These are phyloP conservation scores for Cladopsammia gracilis DNA, from an alignment of 64 coral and sea anemone species.

Conservation along the genomic window DNA sequence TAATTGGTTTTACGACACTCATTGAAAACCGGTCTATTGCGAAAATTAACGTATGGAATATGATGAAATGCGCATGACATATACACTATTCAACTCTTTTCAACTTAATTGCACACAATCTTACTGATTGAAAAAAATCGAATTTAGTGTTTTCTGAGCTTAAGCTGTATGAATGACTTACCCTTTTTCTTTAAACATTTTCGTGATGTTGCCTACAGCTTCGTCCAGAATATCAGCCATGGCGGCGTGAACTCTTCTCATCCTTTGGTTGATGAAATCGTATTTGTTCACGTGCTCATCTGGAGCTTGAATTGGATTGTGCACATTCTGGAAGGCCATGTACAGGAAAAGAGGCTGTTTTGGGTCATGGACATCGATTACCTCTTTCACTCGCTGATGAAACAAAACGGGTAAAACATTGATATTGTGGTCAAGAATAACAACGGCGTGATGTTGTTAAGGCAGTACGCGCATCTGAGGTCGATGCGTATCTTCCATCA, in stretches of 20 bases:
- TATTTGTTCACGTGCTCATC: constrained; percentile 38
- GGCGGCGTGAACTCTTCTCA: neutral
- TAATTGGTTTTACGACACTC: no score
- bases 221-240: constrained; percentile 49
- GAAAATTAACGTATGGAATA: no score
- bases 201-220: constrained; percentile 53
- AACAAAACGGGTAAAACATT: neutral
- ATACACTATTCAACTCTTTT: no score
- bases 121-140: no score
- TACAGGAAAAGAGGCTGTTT: constrained; percentile 36
- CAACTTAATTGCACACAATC: no score
- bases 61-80: no score
- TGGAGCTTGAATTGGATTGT: constrained; percentile 31
- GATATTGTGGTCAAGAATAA: no score
- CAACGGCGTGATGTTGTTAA: no score
- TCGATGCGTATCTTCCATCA: no score
- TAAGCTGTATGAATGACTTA: neutral
- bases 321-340: constrained; percentile 55
- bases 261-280: constrained; percentile 14
- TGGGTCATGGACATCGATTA: constrained; percentile 34
- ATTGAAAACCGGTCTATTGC: no score
- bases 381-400: constrained; percentile 23
- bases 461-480: no score
- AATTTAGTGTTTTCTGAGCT: no score
- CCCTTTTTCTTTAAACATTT: constrained; percentile 21